phyloP scores from a whole-genome alignment of 1,140 invertebrate genomes.

The Habropoda laboriosa region DNA sequence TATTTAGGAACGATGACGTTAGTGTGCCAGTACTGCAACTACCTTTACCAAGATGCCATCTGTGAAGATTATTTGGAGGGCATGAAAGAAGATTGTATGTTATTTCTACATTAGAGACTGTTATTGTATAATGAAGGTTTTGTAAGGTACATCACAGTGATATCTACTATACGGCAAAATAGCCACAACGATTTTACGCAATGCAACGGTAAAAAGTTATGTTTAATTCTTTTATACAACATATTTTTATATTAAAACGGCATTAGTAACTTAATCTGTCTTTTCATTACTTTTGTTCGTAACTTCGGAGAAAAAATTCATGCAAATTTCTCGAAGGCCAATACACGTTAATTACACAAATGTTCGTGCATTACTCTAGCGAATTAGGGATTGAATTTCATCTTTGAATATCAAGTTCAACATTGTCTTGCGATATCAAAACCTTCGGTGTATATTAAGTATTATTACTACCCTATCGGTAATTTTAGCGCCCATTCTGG shows the following conservation, averaged over 20 bases:
- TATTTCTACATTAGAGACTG: neutral
- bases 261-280: too few species aligned
- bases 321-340: too few species aligned
- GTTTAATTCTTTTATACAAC: neutral
- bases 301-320: too few species aligned
- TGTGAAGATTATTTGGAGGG: slow-evolving; percentile 69
- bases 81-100: slow-evolving; percentile 31
- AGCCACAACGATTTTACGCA: neutral
- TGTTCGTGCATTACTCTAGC: too few species aligned
- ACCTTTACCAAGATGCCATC: slow-evolving; percentile 70
- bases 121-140: neutral
- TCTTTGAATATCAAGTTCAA: neutral
- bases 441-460: slow-evolving; percentile 46
- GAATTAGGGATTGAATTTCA: neutral
- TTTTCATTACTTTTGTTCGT: too few species aligned
- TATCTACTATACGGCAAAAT: neutral
- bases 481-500: slow-evolving; percentile 75
- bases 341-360: too few species aligned
- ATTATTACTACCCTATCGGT: slow-evolving; percentile 70
- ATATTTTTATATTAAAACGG: neutral
- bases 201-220: neutral
- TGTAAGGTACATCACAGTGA: neutral
- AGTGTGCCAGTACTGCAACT: slow-evolving; percentile 52
- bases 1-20: slow-evolving; percentile 72
- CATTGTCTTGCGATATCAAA: neutral